phyloP scores from a whole-genome alignment of 92 coral and sea anemone genomes.

The Plumapathes pennacea region DNA sequence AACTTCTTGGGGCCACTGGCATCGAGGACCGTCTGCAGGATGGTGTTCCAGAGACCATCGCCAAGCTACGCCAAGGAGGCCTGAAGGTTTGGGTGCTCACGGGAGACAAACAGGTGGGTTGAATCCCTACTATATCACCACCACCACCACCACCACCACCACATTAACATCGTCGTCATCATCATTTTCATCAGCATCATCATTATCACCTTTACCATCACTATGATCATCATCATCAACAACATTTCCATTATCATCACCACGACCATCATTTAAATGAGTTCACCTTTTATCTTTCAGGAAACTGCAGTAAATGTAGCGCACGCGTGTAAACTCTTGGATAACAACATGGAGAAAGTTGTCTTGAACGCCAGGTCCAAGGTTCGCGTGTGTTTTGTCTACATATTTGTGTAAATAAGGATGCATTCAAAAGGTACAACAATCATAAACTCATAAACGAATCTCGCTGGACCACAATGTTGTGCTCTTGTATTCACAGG shows the following conservation, averaged over 20 bases:
- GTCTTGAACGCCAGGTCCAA: conserved; percentile 81
- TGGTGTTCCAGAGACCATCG: conserved; percentile 98
- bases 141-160: neutral
- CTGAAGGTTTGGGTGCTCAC: conserved; percentile 98
- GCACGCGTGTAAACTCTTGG: conserved; percentile 79
- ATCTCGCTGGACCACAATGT: neutral
- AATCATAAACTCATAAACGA: neutral
- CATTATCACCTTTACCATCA: neutral
- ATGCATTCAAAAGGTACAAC: neutral
- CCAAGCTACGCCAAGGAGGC: conserved; percentile 87
- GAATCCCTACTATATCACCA: neutral
- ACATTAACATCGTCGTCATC: neutral
- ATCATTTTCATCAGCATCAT: neutral
- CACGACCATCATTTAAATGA: neutral
- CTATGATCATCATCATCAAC: neutral
- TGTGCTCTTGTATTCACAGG: conserved; percentile 37
- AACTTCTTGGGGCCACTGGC: conserved; percentile 98
- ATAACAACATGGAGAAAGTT: conserved; percentile 79
- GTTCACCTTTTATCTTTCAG: conserved; percentile 32
- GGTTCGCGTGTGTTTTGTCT: conserved; percentile 24
- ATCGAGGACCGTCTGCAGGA: conserved; percentile 98
- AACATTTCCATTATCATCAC: neutral
- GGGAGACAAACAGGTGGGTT: conserved; percentile 92
- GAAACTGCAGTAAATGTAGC: conserved; percentile 96
- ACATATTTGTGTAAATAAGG: too few species aligned